Conservation (phyloP, 2,797 vertebrate species). For the Scolopax bukidnonensis region DNA sequence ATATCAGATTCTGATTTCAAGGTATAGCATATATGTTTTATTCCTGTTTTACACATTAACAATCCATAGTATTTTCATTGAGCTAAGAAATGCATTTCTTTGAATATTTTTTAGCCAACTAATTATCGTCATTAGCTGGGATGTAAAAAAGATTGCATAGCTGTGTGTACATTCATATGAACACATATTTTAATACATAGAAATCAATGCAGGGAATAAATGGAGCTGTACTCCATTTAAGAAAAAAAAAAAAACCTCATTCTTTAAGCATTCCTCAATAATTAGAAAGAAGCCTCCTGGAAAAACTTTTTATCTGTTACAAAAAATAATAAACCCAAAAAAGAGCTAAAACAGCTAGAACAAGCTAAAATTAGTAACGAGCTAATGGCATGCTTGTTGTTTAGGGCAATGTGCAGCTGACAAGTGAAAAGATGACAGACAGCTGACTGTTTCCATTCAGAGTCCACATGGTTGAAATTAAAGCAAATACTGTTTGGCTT, state of each 20-base stretch:
- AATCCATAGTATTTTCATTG: not conserved
- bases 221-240: not conserved
- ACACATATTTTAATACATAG: not conserved
- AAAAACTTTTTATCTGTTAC: not conserved
- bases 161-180: not conserved
- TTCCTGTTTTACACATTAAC: not conserved
- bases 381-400: not conserved
- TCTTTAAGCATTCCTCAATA: not conserved
- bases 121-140: not conserved
- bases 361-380: constrained; percentile 3
- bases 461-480: not conserved
- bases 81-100: not conserved
- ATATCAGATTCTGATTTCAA: not conserved
- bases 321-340: not conserved
- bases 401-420: not conserved
- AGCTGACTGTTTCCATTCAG: not conserved
- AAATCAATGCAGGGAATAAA: not conserved
- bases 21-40: not conserved
- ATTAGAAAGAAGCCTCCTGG: not conserved
- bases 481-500: not conserved
- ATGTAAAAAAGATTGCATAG: not conserved
- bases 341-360: not conserved
- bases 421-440: not conserved
- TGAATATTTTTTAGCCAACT: not conserved
- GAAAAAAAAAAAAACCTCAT: not conserved